Percentiles rank a stretch among this genome's conserved stretches.
phyloP scores from a whole-genome alignment of 64 coral and sea anemone genomes.

The Montipora cactus region DNA sequence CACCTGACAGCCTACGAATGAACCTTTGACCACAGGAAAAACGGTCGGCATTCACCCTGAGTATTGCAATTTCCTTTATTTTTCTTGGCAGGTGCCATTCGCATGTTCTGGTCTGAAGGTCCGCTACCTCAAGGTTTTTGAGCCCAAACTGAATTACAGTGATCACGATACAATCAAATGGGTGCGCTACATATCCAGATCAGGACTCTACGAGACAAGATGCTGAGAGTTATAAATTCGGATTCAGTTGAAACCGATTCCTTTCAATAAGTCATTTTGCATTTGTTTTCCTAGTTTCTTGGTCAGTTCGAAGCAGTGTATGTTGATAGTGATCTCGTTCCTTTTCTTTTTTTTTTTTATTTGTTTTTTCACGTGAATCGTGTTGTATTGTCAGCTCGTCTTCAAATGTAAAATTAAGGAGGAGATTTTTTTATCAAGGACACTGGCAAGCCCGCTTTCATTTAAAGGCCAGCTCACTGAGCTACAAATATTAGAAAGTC shows the following conservation, averaged over 20 bases:
- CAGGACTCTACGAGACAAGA: constrained; percentile 95
- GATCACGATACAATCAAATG: constrained; percentile 99
- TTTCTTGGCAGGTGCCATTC: constrained; percentile 86
- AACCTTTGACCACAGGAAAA: not conserved
- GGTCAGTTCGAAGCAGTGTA: no score
- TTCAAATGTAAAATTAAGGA: no score
- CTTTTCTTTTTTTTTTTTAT: no score
- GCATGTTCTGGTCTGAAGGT: constrained; percentile 98
- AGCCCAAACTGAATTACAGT: constrained; percentile 98
- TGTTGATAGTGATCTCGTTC: no score
- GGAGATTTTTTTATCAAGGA: no score
- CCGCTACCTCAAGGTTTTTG: constrained; percentile 98
- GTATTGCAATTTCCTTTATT: not conserved
- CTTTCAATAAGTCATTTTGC: not conserved
- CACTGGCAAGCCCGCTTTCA: no score
- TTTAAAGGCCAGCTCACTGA: no score
- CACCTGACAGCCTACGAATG: no score
- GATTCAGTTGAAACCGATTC: not conserved
- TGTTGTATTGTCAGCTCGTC: no score
- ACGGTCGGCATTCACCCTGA: not conserved
- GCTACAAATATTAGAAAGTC: no score
- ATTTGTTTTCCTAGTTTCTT: no score
- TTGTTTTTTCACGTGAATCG: no score
- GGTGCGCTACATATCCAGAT: constrained; percentile 99
- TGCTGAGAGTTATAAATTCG: constrained; percentile 51